Evolutionary conservation across 2,888 invertebrate species (phyloP).

Genomic region (Achlya flavicornis): DNA sequence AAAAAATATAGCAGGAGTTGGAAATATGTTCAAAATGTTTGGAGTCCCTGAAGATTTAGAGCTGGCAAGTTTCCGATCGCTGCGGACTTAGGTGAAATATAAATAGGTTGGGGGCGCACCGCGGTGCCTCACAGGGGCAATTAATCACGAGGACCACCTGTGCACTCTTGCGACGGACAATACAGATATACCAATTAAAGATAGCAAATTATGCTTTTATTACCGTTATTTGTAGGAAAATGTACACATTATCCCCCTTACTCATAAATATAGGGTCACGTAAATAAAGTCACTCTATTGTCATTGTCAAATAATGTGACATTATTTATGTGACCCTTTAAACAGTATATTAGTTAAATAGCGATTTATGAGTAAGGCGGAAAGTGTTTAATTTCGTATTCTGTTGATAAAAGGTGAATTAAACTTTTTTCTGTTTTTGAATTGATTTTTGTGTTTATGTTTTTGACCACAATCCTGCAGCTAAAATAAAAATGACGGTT

Average conservation of each 20-base stretch:
- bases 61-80: slow-evolving; percentile 50
- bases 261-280: no score
- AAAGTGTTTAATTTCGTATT: slow-evolving; percentile 7
- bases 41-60: slow-evolving; percentile 47
- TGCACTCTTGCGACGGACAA: slow-evolving; percentile 57
- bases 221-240: slow-evolving; percentile 27
- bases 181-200: slow-evolving; percentile 46
- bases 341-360: no score
- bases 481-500: no score
- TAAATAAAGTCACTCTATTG: no score
- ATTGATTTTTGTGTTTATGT: no score
- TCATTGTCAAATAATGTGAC: no score
- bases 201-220: slow-evolving; percentile 29
- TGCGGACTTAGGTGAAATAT: slow-evolving; percentile 51
- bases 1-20: background rate
- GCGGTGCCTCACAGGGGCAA: slow-evolving; percentile 58
- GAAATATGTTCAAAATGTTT: slow-evolving; percentile 34
- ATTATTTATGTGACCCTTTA: no score
- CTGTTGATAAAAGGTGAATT: no score
- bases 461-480: no score
- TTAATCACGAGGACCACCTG: slow-evolving; percentile 75
- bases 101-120: slow-evolving; percentile 62
- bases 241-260: slow-evolving; percentile 16
- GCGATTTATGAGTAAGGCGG: no score
- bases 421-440: no score